phyloP scores from a whole-genome alignment of 2,113 vertebrate species.

The Scomber scombrus region DNA sequence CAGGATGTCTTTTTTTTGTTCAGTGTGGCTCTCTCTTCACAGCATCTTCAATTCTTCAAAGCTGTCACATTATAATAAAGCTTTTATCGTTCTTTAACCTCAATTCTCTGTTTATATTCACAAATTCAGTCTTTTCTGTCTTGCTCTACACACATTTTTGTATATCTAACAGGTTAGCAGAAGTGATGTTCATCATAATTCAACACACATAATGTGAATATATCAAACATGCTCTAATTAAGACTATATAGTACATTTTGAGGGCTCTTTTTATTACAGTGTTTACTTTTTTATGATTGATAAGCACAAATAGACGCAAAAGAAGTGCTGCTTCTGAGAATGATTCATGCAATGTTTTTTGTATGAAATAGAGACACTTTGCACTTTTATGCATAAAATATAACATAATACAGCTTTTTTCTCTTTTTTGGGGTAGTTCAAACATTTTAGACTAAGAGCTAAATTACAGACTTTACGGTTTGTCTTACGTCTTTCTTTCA shows the following conservation, averaged over 20 bases:
- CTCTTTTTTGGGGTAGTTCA: not conserved
- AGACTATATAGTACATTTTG: not conserved
- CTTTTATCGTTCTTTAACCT: not conserved
- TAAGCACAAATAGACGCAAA: too few species aligned
- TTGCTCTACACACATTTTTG: not conserved
- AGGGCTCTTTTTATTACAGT: too few species aligned
- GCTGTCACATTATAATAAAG: not conserved
- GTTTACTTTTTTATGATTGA: too few species aligned
- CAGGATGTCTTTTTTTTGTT: not conserved
- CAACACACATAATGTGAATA: not conserved
- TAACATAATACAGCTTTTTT: too few species aligned
- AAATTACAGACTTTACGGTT: not conserved
- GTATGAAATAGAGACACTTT: too few species aligned
- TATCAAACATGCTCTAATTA: not conserved
- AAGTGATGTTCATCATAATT: not conserved
- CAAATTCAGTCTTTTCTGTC: not conserved
- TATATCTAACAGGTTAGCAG: not conserved
- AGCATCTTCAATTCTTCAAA: constrained; percentile 1
- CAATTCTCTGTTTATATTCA: not conserved
- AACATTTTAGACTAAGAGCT: not conserved
- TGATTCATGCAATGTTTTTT: too few species aligned
- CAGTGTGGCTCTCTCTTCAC: constrained; percentile 5
- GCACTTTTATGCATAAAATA: too few species aligned
- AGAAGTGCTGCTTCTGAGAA: too few species aligned
- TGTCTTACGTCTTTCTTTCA: not conserved